Evolutionary conservation across 2,113 vertebrate species (phyloP), one percentile per base, ranked within the genome.

Genomic region (Oncorhynchus keta): DNA sequence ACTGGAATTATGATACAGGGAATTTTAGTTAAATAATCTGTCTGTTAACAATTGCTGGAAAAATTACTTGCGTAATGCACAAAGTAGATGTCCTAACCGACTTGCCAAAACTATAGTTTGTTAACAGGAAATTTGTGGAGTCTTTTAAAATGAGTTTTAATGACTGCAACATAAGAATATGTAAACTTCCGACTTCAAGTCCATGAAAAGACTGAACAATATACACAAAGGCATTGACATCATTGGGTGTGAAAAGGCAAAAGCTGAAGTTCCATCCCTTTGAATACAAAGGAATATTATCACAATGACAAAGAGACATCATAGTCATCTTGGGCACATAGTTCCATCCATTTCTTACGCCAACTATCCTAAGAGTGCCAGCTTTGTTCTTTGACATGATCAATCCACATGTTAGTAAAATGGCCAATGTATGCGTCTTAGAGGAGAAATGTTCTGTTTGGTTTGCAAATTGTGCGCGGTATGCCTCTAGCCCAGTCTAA

Each of bases 181-280:
- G 35, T 35, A 35, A 35, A 35, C 35, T 35, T 35, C 35, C 35
- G 35, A 35, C 35, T 35, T 35, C 35, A 70, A 76, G 70, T 81
- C 76, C 61, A 79, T 39, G 45, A 48, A 85, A 70, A 73, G 22
- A 88, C 81, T 79, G 51, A 65, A 70, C 48, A 51, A 78, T 74
- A 77, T 78, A 79, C 82, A 74, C 85, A 82, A 78, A 86, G 89
- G 89, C 84, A 81, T 75, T 83, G 82, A 87, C 84, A 90, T 90
- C 86, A 84, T 81, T 74, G 85, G 85, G 81, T 83, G 81, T 81
- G 83, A 83, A 87, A 91, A 91, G 88, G 87, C 87, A 87, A 89
- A 91, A 83, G 80, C 86, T 90, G 85, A 87, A 77, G 82, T 77
- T 87, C 68, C 79, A 89, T 89, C 86, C 89, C 91, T 91, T 91